A percentile compares a stretch with the other conserved stretches of the same genome.
Evolutionary conservation across 2,113 vertebrate genomes (phyloP).

Genomic region (Anthoscopus minutus): DNA sequence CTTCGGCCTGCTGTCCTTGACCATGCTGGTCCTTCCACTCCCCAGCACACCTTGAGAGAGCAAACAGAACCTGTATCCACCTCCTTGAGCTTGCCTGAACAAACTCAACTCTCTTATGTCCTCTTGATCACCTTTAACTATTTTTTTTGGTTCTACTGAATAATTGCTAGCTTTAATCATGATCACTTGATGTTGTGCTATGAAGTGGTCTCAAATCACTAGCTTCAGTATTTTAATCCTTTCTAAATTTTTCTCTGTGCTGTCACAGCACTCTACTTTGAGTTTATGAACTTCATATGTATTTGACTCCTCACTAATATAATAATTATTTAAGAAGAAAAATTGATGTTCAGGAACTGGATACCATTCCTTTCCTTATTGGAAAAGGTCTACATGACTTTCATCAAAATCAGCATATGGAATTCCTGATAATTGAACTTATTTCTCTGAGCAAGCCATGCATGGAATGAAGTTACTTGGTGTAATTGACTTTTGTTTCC

Average conservation of each 20-base stretch:
- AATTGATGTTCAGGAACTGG: neutral
- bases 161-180: neutral
- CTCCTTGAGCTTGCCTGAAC: neutral
- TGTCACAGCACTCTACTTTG: neutral
- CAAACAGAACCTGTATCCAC: neutral
- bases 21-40: accelerated
- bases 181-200: neutral
- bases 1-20: neutral
- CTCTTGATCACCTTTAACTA: neutral
- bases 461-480: neutral
- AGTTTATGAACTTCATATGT: neutral
- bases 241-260: neutral
- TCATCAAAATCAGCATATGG: neutral
- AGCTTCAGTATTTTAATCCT: neutral
- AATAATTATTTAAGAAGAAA: neutral
- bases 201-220: neutral
- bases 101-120: neutral
- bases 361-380: neutral
- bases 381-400: neutral
- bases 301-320: neutral
- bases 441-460: neutral
- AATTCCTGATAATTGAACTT: neutral
- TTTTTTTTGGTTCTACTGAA: neutral
- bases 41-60: neutral
- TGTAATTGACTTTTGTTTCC: neutral